Base-by-base conservation (phyloP, 2,113 vertebrate species). In the Carassius gibelio region DNA sequence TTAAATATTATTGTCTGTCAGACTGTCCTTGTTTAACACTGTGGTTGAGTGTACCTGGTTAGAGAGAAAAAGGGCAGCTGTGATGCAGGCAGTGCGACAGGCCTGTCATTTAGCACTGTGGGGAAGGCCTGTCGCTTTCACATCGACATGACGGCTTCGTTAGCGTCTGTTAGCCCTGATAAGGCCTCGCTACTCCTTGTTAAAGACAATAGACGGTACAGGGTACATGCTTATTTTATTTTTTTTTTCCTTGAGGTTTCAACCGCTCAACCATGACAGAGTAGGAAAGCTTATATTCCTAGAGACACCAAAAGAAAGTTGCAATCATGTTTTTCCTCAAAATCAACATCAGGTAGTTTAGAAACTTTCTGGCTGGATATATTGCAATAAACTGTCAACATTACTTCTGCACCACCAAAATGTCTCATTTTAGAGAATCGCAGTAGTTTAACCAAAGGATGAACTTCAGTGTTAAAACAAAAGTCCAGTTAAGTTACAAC, bases 121-220 rank as follows among this genome's bases (percentile, higher is more conserved):
- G 61, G 78, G 26, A 66, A 77, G 83, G 74, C 83, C 42, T 66
- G 75, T 84, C 48, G 61, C 74, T 77, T 84, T 84, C 83, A 77
- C 75, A 80, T 84, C 75, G 74, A 66, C 83, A 77, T 84, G 83
- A 75, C 83, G 11, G 78, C 59, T 80, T 80, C 78, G 38, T 80
- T 80, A 80, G 42, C 83, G 30, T 38, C 74, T 62, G 74, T 66
- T 76, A 84, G 83, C 61, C 45, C 42, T 45, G 78, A 80, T 80
- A 80, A 80, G 59, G 38, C 78, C 59, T 9, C 42, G 26, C 78
- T 66, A 30, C 78, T 80, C 59, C 78, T 80, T 80, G 59, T 80
- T 66, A 80, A 80, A 66, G 38, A 80, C 78, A 30, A 42, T 64
- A 64, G 78, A 66, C 1, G 14, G 36, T 48, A 48, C 78, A 21